Percentiles rank a stretch among this genome's conserved stretches.
These are phyloP conservation scores for Agrilus cyanescens DNA, from an alignment of 2,888 invertebrate species.

Conservation along the genomic window DNA sequence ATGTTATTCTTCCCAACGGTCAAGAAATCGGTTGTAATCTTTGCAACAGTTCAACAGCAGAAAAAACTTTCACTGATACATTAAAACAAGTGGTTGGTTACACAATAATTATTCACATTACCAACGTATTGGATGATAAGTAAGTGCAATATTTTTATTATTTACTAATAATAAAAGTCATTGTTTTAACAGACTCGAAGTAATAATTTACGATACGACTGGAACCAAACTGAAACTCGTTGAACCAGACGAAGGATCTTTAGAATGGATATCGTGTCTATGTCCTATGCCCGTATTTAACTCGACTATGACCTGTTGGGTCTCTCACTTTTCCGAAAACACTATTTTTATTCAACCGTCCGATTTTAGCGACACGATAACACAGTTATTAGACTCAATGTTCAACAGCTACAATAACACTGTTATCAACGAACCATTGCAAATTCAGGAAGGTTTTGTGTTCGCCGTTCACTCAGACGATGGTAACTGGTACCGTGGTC, in stretches of 20 bases:
- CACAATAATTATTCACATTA: constrained; percentile 36
- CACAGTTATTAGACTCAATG: constrained; percentile 39
- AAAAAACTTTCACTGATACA: constrained; percentile 36
- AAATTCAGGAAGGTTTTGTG: constrained; percentile 39
- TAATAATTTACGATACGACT: constrained; percentile 48
- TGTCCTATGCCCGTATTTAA: constrained; percentile 52
- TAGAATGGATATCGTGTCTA: constrained; percentile 39
- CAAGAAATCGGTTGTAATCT: constrained; percentile 39
- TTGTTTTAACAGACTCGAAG: constrained; percentile 44
- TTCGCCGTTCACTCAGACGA: constrained; percentile 42
- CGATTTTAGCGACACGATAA: constrained; percentile 38
- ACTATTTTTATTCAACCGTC: constrained; percentile 49
- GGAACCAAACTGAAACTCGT: constrained; percentile 41
- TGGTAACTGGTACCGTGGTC: constrained; percentile 32
- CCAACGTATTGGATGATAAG: constrained; percentile 36
- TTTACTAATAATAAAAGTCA: constrained; percentile 2
- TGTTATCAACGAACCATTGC: constrained; percentile 29
- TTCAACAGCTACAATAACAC: constrained; percentile 44
- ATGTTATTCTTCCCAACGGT: constrained; percentile 35
- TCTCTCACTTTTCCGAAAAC: constrained; percentile 46
- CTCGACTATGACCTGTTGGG: constrained; percentile 45
- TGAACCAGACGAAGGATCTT: constrained; percentile 43
- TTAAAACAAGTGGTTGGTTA: constrained; percentile 41
- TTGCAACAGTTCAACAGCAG: constrained; percentile 38
- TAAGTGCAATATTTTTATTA: constrained; percentile 19